Base-by-base conservation (phyloP, 2,113 vertebrate genomes). In the Scytalopus superciliaris region DNA sequence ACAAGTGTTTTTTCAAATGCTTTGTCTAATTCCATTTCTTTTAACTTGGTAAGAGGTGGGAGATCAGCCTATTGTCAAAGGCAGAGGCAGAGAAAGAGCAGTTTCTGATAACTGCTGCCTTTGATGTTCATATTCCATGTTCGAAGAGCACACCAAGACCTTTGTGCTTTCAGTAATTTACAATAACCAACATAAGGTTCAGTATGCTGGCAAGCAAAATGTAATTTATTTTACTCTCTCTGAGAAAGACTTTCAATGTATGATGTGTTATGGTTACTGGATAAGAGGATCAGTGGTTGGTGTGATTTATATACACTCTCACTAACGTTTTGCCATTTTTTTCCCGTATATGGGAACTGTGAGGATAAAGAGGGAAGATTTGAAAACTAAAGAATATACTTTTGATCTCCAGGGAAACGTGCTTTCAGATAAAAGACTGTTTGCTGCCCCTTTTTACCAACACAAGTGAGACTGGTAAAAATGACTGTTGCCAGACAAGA, bases 251-350 rank as follows among this genome's bases (percentile, higher is more conserved):
- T 81, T 86, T 64, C 93, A 30, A 75, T 84, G 69, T 81, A 87
- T 40, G 88, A 94, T 94, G 66, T 95, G 93, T 96, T 97, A 93
- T 96, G 94, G 80, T 96, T 96, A 96, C 93, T 84, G 94, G 92
- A 96, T 95, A 94, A 96, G 93, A 84, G 94, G 96, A 95, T 97
- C 93, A 93, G 92, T 45, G 40, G 19, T 35, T 90, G 93, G 85
- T 93, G 83, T 96, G 90, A 89, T 97, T 96, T 96, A 97, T 94
- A 91, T 57, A 60, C 27, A 60, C 87, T 63, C 89, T 86, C 31
- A n/a, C 82, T 84, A 87, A 74, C 1, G 0, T 63, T 83, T 89
- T 93, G 60, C 73, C 44, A 31, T 81, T 94, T 94, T 95, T 95
- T 92, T 75, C 92, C 94, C 92, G 0, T 94, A 93, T 96, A 96